Evolutionary conservation across 2,888 invertebrate genomes (phyloP).

Genomic region (Dromius quadrimaculatus): DNA sequence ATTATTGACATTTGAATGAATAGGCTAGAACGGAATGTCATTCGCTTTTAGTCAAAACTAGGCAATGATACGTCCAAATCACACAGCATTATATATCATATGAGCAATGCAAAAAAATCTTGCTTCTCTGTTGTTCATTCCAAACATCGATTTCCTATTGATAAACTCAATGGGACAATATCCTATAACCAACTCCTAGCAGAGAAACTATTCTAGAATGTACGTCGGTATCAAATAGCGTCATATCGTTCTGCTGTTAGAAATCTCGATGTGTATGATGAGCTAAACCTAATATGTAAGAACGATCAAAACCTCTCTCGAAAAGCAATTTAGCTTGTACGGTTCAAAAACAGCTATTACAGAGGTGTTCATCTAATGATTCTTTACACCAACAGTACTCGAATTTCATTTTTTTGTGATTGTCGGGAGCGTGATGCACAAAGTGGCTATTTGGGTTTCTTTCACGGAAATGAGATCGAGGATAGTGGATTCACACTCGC

Average conservation of each 20-base stretch:
- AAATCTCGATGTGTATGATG: too few species aligned
- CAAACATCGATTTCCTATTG: too few species aligned
- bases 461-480: constrained; percentile 33
- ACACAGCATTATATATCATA: too few species aligned
- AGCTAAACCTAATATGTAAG: too few species aligned
- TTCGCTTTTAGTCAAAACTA: background rate
- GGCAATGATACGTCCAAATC: too few species aligned
- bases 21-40: background rate
- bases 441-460: constrained; percentile 37
- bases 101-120: too few species aligned
- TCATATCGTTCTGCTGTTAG: too few species aligned
- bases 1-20: background rate
- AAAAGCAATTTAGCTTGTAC: constrained; percentile 2
- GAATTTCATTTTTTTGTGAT: constrained; percentile 9
- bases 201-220: too few species aligned
- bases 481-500: background rate
- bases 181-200: too few species aligned
- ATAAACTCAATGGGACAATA: too few species aligned
- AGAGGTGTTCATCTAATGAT: constrained; percentile 20
- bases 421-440: constrained; percentile 15
- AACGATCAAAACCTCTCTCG: background rate
- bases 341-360: background rate
- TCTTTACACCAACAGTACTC: constrained; percentile 4
- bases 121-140: too few species aligned
- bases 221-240: too few species aligned